These are phyloP conservation scores for Lophius americanus DNA, from an alignment of 2,797 vertebrate species.

Conservation along the genomic window DNA sequence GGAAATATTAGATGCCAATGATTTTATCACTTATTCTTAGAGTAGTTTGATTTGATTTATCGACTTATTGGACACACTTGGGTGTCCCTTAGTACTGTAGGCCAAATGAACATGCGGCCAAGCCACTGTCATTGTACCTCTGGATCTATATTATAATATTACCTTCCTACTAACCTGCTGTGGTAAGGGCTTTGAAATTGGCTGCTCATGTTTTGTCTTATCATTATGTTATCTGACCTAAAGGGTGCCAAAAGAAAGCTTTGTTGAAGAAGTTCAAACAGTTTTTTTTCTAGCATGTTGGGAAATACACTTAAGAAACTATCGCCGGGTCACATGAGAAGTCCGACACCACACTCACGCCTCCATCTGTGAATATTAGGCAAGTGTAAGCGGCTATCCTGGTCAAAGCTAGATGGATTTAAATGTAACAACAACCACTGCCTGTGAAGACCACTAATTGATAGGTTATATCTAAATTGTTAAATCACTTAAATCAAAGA, in stretches of 20 bases:
- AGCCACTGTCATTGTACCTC: slow-evolving; percentile 48
- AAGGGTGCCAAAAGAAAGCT: slow-evolving; percentile 28
- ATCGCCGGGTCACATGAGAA: background rate
- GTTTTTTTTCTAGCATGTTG: slow-evolving; percentile 2
- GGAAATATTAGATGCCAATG: too few species aligned
- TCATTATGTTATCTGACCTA: slow-evolving; percentile 38
- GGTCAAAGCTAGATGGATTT: background rate
- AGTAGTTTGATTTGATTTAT: slow-evolving; percentile 39
- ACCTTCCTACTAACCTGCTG: slow-evolving; percentile 53
- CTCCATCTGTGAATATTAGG: background rate
- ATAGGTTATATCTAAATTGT: background rate
- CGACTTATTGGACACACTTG: slow-evolving; percentile 42
- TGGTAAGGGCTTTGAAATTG: slow-evolving; percentile 45
- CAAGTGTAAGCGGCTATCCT: too few species aligned
- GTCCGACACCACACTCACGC: background rate
- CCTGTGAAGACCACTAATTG: background rate
- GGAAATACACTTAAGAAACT: background rate
- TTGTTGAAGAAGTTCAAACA: slow-evolving; percentile 24
- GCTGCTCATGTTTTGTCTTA: slow-evolving; percentile 34
- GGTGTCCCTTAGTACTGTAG: slow-evolving; percentile 71
- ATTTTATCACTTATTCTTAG: slow-evolving; percentile 59
- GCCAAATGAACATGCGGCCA: slow-evolving; percentile 53
- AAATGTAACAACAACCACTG: background rate
- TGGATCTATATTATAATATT: slow-evolving; percentile 35
- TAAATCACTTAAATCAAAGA: background rate